A percentile compares a stretch with the other conserved stretches of the same genome.
Evolutionary conservation across 1,140 invertebrate genomes (phyloP).

Genomic region (Cydia fagiglandana): DNA sequence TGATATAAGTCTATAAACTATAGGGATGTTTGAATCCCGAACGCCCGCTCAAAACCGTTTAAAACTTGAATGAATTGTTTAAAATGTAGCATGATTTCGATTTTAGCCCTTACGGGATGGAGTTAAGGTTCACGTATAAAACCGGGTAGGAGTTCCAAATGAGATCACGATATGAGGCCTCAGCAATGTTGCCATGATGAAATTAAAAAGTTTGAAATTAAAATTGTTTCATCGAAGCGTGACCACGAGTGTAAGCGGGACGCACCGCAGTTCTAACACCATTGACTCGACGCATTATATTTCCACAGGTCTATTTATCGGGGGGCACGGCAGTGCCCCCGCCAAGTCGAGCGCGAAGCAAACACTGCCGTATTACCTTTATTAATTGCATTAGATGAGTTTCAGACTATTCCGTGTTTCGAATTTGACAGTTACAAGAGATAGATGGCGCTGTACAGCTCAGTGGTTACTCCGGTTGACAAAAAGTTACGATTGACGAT

Average conservation of each 20-base stretch:
- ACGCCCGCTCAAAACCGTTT: constrained; percentile 38
- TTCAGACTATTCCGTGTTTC: too few relatives aligned
- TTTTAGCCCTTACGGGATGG: constrained; percentile 40
- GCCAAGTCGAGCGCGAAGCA: too few relatives aligned
- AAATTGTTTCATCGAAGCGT: constrained; percentile 44
- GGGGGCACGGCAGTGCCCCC: too few relatives aligned
- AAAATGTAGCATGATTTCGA: not conserved
- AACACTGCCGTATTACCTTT: too few relatives aligned
- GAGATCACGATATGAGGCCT: constrained; percentile 41
- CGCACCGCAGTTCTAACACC: constrained; percentile 38
- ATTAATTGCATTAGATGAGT: too few relatives aligned
- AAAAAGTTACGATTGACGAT: too few relatives aligned
- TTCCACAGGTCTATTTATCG: not conserved
- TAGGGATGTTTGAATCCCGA: constrained; percentile 42
- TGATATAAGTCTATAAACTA: constrained; percentile 75
- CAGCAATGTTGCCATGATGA: constrained; percentile 48
- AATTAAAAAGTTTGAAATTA: constrained; percentile 43
- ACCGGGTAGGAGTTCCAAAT: constrained; percentile 40
- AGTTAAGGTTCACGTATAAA: constrained; percentile 36
- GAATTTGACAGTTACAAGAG: too few relatives aligned
- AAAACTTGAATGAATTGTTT: constrained; percentile 32
- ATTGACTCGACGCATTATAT: not conserved
- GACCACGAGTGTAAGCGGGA: constrained; percentile 43
- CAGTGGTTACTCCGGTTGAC: too few relatives aligned
- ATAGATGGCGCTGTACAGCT: too few relatives aligned